Conservation (phyloP, 2,888 invertebrate species). For the Caenorhabditis becei region DNA sequence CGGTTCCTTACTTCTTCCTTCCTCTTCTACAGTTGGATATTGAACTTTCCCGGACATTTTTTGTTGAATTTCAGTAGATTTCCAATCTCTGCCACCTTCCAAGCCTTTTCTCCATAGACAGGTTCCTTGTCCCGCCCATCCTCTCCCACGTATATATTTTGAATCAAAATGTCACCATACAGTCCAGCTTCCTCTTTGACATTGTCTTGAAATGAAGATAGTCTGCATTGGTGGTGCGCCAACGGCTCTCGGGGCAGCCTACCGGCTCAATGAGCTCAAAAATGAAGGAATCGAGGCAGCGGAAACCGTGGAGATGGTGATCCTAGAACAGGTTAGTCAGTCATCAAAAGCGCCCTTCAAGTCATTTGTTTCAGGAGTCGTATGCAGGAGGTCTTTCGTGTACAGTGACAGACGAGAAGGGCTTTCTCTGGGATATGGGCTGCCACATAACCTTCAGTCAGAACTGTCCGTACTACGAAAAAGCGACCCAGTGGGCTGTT, state of each 20-base stretch:
- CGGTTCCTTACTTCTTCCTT: too few species aligned
- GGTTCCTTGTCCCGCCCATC: background rate
- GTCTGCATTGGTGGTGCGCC: constrained; percentile 80
- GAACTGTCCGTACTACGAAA: constrained; percentile 81
- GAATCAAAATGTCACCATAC: background rate
- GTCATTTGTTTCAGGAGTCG: constrained; percentile 65
- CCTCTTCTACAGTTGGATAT: too few species aligned
- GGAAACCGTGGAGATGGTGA: constrained; percentile 75
- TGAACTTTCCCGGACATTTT: too few species aligned
- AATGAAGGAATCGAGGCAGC: constrained; percentile 68
- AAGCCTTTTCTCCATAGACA: background rate
- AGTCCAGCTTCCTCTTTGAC: background rate
- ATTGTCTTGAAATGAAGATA: constrained; percentile 50
- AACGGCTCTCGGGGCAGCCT: constrained; percentile 80
- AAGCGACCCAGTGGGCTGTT: constrained; percentile 80
- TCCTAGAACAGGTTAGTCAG: constrained; percentile 75
- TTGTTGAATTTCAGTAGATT: too few species aligned
- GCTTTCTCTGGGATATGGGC: constrained; percentile 82
- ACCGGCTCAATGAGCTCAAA: constrained; percentile 77
- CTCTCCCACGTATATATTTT: background rate
- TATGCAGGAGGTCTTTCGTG: constrained; percentile 79
- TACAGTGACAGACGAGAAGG: constrained; percentile 79
- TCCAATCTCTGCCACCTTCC: too few species aligned
- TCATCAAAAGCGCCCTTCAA: too few species aligned
- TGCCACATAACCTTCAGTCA: constrained; percentile 81